phyloP scores from a whole-genome alignment of 1,140 invertebrate genomes.

The Zaprionus inermis region DNA sequence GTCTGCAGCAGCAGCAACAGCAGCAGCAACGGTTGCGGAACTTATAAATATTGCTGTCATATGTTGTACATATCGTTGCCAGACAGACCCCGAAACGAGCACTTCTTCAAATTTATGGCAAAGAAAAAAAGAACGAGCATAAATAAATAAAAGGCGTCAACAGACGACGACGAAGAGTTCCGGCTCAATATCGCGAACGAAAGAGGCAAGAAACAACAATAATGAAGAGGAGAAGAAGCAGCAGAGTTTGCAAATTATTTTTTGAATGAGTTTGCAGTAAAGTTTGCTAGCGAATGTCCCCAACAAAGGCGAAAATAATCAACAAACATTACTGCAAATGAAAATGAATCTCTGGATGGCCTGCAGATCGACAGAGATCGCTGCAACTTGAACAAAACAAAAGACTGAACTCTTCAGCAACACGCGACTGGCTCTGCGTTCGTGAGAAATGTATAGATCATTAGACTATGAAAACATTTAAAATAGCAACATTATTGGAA shows the following conservation, averaged over 20 bases:
- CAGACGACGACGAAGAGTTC: constrained; percentile 27
- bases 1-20: constrained; percentile 39
- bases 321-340: constrained; percentile 57
- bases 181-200: constrained; percentile 55
- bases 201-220: constrained; percentile 25
- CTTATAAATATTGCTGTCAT: constrained; percentile 80
- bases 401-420: background rate
- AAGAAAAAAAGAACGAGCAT: constrained; percentile 13
- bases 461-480: constrained; percentile 11
- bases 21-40: too few species aligned
- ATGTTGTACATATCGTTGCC: constrained; percentile 39
- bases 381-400: background rate
- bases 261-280: constrained; percentile 56
- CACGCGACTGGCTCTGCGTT: background rate
- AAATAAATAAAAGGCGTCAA: constrained; percentile 32
- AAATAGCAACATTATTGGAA: constrained; percentile 7
- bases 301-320: constrained; percentile 20
- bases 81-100: constrained; percentile 42
- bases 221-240: constrained; percentile 21
- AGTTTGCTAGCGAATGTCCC: constrained; percentile 65
- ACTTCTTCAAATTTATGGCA: constrained; percentile 51
- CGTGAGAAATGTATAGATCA: background rate
- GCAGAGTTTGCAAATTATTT: constrained; percentile 67
- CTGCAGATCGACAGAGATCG: constrained; percentile 21
- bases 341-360: constrained; percentile 58